Evolutionary conservation across 2,797 vertebrate species (phyloP), one percentile per base, ranked within the genome.

Genomic region (Sphaeramia orbicularis): DNA sequence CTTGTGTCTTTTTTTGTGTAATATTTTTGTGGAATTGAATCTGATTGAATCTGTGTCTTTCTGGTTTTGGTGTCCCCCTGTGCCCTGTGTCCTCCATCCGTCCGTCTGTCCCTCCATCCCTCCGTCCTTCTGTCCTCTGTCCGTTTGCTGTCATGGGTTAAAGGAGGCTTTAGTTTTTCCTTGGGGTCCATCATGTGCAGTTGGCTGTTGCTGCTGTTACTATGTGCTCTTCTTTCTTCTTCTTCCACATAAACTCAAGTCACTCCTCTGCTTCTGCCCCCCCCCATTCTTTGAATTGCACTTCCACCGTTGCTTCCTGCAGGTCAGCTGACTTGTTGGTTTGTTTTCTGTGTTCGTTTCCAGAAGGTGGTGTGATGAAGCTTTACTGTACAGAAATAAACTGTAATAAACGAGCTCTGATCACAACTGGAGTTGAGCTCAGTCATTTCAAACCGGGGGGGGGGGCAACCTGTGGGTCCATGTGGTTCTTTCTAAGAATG

Each of bases 331-430:
- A 16, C 73, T 62, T 62, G 36, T 65, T 32, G n/a, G n/a, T n/a
- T n/a, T n/a, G n/a, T n/a, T n/a, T n/a, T n/a, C n/a, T 68, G 44
- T 76, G 49, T 85, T 84, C 87, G n/a, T 74, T 85, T 19, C 41
- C 86, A 61, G 83, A 72, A 85, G 78, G 79, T 91, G 75, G 72
- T 89, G 83, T 92, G 68, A 84, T 85, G 77, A 89, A 86, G 85
- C 86, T 87, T 89, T 92, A 86, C 84, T 94, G 93, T 94, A 93
- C 74, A 91, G 91, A 91, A n/a, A n/a, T n/a, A n/a, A n/a, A 81
- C 76, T 68, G 87, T 63, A 93, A 93, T 92, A 91, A 92, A 92
- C 65, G 74, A 76, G 74, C 81, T 87, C 49, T 84, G 86, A 82
- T 78, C 42, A 82, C n/a, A n/a, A n/a, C n/a, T n/a, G n/a, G n/a